Percentiles rank a stretch among this genome's conserved stretches.
These are phyloP conservation scores for Aporophyla lueneburgensis DNA, from an alignment of 2,888 invertebrate genomes.

Conservation along the genomic window DNA sequence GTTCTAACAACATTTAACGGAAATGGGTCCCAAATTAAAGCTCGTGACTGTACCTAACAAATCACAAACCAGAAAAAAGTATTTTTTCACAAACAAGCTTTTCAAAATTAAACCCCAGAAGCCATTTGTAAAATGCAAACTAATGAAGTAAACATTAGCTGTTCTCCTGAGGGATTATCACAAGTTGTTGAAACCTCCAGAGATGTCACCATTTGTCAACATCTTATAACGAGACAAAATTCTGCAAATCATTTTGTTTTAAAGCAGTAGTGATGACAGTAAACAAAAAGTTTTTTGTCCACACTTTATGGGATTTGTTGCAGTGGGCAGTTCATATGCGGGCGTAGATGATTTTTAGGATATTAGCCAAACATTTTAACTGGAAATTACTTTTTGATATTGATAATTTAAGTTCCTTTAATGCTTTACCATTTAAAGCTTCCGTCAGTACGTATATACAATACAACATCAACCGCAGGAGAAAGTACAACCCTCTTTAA, in stretches of 20 bases:
- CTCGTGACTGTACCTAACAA: background rate
- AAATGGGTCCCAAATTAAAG: no score
- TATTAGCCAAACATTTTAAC: background rate
- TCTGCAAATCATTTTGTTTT: constrained; percentile 67
- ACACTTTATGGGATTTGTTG: constrained; percentile 17
- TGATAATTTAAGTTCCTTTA: background rate
- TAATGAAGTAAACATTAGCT: constrained; percentile 75
- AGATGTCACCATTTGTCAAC: constrained; percentile 71
- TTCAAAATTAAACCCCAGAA: constrained; percentile 60
- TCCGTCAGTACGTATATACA: background rate
- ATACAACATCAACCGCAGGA: no score
- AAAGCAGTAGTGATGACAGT: constrained; percentile 62
- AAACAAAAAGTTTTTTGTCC: constrained; percentile 57
- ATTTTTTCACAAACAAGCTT: background rate
- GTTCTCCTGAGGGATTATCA: constrained; percentile 55
- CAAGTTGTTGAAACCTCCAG: constrained; percentile 48
- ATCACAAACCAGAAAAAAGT: background rate
- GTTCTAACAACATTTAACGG: no score
- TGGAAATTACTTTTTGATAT: background rate
- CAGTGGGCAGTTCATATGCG: constrained; percentile 33
- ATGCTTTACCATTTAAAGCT: background rate
- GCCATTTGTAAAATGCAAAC: constrained; percentile 69
- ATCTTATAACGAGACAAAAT: constrained; percentile 47
- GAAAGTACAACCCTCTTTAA: background rate
- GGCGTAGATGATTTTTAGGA: background rate